These are phyloP conservation scores for Apamea crenata DNA, from an alignment of 2,888 invertebrate genomes.

Conservation along the genomic window DNA sequence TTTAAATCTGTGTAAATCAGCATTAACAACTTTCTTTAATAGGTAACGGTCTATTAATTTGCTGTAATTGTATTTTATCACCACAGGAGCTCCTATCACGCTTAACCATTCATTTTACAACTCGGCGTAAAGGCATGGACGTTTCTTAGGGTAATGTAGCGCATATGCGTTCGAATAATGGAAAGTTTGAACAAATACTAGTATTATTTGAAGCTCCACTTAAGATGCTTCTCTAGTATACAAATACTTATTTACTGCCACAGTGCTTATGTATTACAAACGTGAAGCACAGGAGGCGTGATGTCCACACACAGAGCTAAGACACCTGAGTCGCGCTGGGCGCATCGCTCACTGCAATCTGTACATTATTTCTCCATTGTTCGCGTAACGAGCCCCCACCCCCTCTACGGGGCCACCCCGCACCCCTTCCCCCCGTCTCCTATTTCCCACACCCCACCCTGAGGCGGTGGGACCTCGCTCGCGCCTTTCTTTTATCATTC, in stretches of 20 bases:
- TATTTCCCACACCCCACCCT: slow-evolving; percentile 89
- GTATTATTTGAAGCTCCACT: slow-evolving; percentile 22
- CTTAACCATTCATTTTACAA: slow-evolving; percentile 5
- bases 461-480: slow-evolving; percentile 89
- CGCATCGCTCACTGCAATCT: slow-evolving; percentile 91
- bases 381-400: slow-evolving; percentile 90
- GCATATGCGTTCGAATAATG: background rate
- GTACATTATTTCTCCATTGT: slow-evolving; percentile 91
- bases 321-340: slow-evolving; percentile 89
- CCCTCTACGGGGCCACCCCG: slow-evolving; percentile 74
- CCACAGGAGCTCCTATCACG: background rate
- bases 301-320: slow-evolving; percentile 85
- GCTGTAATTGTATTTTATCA: slow-evolving; percentile 29
- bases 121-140: background rate
- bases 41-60: slow-evolving; percentile 15
- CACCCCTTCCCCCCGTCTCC: slow-evolving; percentile 76
- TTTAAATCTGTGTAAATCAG: slow-evolving; percentile 56
- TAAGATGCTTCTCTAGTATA: slow-evolving; percentile 25
- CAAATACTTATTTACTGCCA: slow-evolving; percentile 45
- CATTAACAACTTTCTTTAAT: slow-evolving; percentile 32
- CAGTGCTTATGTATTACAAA: slow-evolving; percentile 55
- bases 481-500: slow-evolving; percentile 91
- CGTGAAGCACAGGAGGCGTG: slow-evolving; percentile 72
- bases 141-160: background rate
- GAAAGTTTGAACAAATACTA: slow-evolving; percentile 12